Evolutionary conservation across 1,140 invertebrate genomes (phyloP).

Genomic region (Chelonus insularis): DNA sequence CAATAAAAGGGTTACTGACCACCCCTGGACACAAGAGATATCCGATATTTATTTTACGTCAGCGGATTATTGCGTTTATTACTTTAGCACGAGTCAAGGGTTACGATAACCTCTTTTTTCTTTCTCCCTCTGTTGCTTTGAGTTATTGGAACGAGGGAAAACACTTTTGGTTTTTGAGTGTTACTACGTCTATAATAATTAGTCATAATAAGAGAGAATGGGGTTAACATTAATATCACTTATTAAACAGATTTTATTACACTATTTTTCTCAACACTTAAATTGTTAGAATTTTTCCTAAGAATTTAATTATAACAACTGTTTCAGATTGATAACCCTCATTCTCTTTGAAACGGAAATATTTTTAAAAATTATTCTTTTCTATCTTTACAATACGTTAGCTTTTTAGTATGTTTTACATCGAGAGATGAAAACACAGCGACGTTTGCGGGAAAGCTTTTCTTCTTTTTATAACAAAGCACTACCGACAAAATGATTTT

Average conservation of each 20-base stretch:
- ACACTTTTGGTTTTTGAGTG: too few species aligned
- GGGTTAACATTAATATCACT: too few species aligned
- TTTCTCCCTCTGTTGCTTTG: not conserved
- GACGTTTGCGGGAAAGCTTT: conserved; percentile 22
- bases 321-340: too few species aligned
- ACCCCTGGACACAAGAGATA: conserved; percentile 13
- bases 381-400: too few species aligned
- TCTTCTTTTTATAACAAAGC: conserved; percentile 13
- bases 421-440: conserved; percentile 8
- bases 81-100: conserved; percentile 29
- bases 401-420: too few species aligned
- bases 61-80: conserved; percentile 52
- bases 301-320: not conserved
- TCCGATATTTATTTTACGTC: conserved; percentile 48
- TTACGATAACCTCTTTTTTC: not conserved
- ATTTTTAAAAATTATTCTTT: too few species aligned
- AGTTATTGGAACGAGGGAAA: not conserved
- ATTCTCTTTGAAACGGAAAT: too few species aligned
- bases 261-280: too few species aligned
- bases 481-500: conserved; percentile 18
- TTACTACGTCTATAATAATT: too few species aligned
- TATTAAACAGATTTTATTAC: too few species aligned
- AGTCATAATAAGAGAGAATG: too few species aligned
- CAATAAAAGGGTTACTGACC: conserved; percentile 41
- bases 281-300: too few species aligned